Evolutionary conservation across 2,113 vertebrate species (phyloP), one percentile per base, ranked within the genome.

Genomic region (Okapia johnstoni): DNA sequence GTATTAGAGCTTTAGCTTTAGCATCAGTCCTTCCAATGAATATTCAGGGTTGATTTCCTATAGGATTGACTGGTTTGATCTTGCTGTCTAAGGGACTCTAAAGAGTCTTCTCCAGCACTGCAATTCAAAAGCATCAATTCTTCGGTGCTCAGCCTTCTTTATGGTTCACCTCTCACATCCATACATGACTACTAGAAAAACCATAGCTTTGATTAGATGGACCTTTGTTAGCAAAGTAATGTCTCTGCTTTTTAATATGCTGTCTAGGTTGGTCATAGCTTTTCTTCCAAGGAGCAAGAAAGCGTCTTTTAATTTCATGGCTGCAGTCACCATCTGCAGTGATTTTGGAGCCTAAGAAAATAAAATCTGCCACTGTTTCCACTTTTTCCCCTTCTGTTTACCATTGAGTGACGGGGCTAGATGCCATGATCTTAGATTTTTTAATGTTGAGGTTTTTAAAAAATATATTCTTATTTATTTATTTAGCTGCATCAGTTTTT

Each of bases 51-150:
- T 73, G 66, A 23, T 40, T 73, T 73, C 5, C 66, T 23, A 40
- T 6, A 73, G 66, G 66, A 73, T 6, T 40, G 66, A 73, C 66
- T 40, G 66, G 1, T 73, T 40, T 40, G 66, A 73, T 73, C 66
- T 73, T 40, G n/a, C 66, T 70, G n/a, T 70, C 19, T n/a, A 23
- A 40, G n/a, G 66, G 5, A 23, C 66, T 40, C 66, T 70, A 9
- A 70, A 3, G 66, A 40, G 19, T 36, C 66, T 70, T 70, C 66
- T 70, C 66, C 19, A 70, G 19, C 0, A 12, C 19, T 0, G 1
- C 2, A 40, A 6, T 70, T 12, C 0, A 5, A 70, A 70, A 70
- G n/a, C 66, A 70, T 70, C 19, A 70, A 0, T 36, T 70, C n/a
- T 70, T 70, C 0, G 1, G 63, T 70, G 63, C 63, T 36, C 63